Evolutionary conservation across 2,113 vertebrate species (phyloP).

Genomic region (Neoarius graeffei): DNA sequence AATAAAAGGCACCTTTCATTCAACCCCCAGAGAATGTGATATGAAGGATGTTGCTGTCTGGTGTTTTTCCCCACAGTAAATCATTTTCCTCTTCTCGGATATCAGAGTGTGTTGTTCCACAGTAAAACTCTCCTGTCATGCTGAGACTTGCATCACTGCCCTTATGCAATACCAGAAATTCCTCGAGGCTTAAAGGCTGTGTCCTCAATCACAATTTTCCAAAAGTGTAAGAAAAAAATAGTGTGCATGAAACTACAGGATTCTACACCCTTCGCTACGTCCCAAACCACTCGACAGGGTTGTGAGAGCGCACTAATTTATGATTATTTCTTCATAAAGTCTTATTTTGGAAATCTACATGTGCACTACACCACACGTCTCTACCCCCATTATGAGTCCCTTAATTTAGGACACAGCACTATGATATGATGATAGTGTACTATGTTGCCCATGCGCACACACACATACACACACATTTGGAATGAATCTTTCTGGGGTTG

Average conservation of each 20-base stretch:
- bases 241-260: not conserved
- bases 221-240: too few species aligned
- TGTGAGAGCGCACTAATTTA: not conserved
- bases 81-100: not conserved
- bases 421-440: too few species aligned
- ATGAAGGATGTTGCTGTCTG: not conserved
- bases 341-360: not conserved
- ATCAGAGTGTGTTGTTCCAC: not conserved
- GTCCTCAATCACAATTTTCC: not conserved
- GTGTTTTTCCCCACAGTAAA: not conserved
- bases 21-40: not conserved
- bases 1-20: not conserved
- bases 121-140: not conserved
- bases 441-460: not conserved
- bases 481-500: not conserved
- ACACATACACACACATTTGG: not conserved
- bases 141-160: conserved; percentile 13
- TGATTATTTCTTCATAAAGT: not conserved
- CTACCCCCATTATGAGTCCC: not conserved
- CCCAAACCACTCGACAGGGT: not conserved
- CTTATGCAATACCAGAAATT: not conserved
- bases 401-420: not conserved
- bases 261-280: not conserved
- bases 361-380: not conserved
- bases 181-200: not conserved